Evolutionary conservation across 2,797 vertebrate genomes (phyloP).

Genomic region (Alauda arvensis): DNA sequence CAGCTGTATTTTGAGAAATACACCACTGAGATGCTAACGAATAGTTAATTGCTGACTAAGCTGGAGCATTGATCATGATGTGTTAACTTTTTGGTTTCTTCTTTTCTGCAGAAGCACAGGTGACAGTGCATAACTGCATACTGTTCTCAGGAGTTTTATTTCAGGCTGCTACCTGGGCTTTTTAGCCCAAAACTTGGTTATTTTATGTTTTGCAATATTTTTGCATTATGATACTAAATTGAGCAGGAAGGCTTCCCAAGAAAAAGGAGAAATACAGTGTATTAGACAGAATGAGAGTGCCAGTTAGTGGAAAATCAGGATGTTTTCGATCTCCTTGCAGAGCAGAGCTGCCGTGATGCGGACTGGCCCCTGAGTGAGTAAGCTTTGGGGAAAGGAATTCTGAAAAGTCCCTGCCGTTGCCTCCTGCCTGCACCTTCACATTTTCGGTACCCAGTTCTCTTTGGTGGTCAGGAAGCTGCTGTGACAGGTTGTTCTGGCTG

Average conservation of each 20-base stretch:
- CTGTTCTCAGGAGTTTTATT: not conserved
- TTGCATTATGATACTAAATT: not conserved
- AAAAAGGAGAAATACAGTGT: not conserved
- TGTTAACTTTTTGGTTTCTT: not conserved
- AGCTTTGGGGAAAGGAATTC: not conserved
- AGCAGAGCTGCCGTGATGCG: not conserved
- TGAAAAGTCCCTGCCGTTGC: not conserved
- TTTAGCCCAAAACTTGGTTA: not conserved
- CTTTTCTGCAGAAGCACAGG: not conserved
- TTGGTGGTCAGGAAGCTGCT: slow-evolving; percentile 8
- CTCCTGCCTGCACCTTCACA: not conserved
- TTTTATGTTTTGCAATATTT: not conserved
- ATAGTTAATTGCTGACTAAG: not conserved
- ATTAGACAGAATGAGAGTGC: not conserved
- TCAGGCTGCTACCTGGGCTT: not conserved
- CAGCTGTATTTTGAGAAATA: not conserved
- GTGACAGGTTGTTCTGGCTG: slow-evolving; percentile 1
- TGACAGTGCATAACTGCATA: not conserved
- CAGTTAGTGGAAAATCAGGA: not conserved
- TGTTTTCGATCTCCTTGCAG: not conserved
- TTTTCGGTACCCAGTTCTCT: not conserved
- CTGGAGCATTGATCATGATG: not conserved
- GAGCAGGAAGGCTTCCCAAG: not conserved
- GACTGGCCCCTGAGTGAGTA: not conserved
- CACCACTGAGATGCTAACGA: not conserved